These are phyloP conservation scores for Diaphora mendica DNA, from an alignment of 2,888 invertebrate species.

Conservation along the genomic window DNA sequence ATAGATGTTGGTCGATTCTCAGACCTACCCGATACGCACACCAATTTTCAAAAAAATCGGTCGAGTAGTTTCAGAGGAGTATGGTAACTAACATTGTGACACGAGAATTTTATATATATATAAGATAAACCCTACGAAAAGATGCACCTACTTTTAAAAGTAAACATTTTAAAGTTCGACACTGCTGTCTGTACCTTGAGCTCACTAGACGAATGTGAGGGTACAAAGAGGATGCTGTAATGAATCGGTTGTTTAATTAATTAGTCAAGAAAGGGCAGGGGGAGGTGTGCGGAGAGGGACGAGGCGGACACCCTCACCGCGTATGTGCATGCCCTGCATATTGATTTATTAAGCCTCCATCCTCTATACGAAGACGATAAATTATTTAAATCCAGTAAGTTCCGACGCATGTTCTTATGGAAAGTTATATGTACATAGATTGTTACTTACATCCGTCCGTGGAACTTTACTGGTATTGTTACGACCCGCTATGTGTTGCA, in stretches of 20 bases:
- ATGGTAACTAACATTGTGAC: too few species aligned
- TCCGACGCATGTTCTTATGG: conserved; percentile 72
- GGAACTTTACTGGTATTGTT: conserved; percentile 1
- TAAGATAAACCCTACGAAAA: neutral
- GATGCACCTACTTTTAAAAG: neutral
- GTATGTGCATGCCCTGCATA: conserved; percentile 84
- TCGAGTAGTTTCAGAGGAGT: too few species aligned
- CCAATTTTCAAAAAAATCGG: too few species aligned
- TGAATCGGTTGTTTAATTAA: conserved; percentile 93
- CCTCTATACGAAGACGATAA: conserved; percentile 76
- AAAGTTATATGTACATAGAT: conserved; percentile 44
- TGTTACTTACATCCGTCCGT: conserved; percentile 34
- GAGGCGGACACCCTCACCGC: conserved; percentile 57
- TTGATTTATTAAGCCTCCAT: conserved; percentile 84
- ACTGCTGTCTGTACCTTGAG: conserved; percentile 67
- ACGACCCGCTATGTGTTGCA: neutral
- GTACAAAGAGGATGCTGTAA: conserved; percentile 87
- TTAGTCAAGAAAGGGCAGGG: conserved; percentile 87
- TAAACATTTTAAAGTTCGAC: conserved; percentile 13
- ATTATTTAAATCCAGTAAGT: conserved; percentile 85
- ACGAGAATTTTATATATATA: too few species aligned
- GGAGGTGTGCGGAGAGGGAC: conserved; percentile 37
- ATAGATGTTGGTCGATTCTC: too few species aligned
- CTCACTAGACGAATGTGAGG: conserved; percentile 83
- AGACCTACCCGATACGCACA: too few species aligned